Base-by-base conservation (phyloP, 2,113 vertebrate genomes). In the Chionomys nivalis region DNA sequence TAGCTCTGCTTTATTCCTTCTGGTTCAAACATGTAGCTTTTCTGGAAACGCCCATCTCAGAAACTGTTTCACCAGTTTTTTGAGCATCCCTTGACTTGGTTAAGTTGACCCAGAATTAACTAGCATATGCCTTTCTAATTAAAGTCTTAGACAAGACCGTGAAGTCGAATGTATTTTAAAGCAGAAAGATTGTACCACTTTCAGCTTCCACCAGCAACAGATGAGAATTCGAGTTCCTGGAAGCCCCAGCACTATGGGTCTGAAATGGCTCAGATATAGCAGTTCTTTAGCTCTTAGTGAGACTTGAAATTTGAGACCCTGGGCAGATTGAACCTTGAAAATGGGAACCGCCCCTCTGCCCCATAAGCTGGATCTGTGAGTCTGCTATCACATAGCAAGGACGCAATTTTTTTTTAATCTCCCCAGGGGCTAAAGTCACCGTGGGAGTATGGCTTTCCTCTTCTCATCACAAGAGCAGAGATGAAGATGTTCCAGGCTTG, bases 211-310 rank as follows among this genome's bases (percentile, higher is more conserved):
- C 24, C 58, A 77, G n/a, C 19, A 16, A 4, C 21, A 44, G 13
- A 28, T 81, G 44, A 77, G 65, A 39, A 36, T 21, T 28, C 3
- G 5, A 39, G 12, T 95, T 87, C 86, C 52, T 65, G 44, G 61
- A 76, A 88, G 70, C 7, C 36, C 47, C 55, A 61, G 17, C 23
- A 44, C 2, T 0, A 3, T 0, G 1, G 6, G 28, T 44, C n/a
- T 52, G 58, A 82, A 66, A 16, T 28, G 7, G 13, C 66, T 75
- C 42, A 70, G 55, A 47, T 33, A 81, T 47, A 73, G 73, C 58
- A 78, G 23, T 55, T 70, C 63, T 91, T 91, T 63, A 55, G 39
- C 47, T 90, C 16, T 91, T 72, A 94, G 75, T 55, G n/a, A 95
- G 55, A 44, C 52, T 63, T 63, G n/a, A 75, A 33, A 91, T 70